Evolutionary conservation across 2,113 vertebrate genomes (phyloP), one percentile per base, ranked within the genome.

Genomic region (Cyprinus carpio): DNA sequence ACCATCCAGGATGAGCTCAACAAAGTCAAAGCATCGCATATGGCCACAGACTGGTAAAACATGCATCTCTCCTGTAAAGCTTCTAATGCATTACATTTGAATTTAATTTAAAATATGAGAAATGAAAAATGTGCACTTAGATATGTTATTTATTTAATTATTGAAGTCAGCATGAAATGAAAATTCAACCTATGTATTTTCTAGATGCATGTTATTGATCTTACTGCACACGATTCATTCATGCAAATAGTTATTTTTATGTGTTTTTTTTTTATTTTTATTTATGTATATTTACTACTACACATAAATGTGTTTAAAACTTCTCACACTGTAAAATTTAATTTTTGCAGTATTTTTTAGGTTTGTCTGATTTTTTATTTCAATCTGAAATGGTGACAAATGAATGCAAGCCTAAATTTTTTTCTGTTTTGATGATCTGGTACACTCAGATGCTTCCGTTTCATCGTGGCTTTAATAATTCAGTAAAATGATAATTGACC

Each of bases 1-100:
- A 90, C 95, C 89, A 98, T 99, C 92, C 97, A 98, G 56, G 98
- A 99, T 75, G 97, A 99, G 46, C 90, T 99, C 82, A 99, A 98
- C 93, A 99, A 98, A 91, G 96, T 98, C 81, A 99, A 99, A 92
- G 96, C 97, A n/a, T 93, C 95, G 79, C 96, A 92, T 92, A 99
- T 99, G 87, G 94, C 97, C 85, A 97, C 97, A 18, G 98, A 99
- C 87, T 97, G 98, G 98, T 99, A 94, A 79, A 94, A 76, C n/a
- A 23, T 86, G 25, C 34, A 25, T 3, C 2, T 2, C 0, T 69
- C 18, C 18, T 72, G 40, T 72, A n/a, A 43, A 72, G 34, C 27
- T 67, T 31, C 13, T 2, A 10, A 43, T 11, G 11, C 6, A 40
- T 40, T 43, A 43, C 40, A 64, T 64, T 64, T 6, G 11, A 64